Percentiles rank a stretch among this genome's conserved stretches.
phyloP scores from a whole-genome alignment of 1,140 invertebrate species.

The Nebria ingens region DNA sequence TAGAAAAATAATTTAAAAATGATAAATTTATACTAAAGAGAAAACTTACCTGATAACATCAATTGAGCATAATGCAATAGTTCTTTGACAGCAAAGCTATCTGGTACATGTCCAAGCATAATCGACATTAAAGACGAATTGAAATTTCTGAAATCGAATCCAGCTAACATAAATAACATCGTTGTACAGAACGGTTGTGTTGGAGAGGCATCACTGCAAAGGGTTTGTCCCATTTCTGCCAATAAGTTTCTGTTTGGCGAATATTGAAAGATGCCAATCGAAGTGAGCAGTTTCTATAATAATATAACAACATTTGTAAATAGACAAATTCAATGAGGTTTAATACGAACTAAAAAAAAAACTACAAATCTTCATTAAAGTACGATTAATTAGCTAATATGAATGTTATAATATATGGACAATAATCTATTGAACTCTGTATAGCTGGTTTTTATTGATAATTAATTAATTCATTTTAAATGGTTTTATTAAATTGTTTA shows the following conservation, averaged over 20 bases:
- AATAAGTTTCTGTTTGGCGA: not conserved
- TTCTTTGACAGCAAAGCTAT: constrained; percentile 2
- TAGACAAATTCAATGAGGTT: too few relatives aligned
- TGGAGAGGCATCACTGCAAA: not conserved
- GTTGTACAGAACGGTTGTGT: not conserved
- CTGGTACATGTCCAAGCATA: not conserved
- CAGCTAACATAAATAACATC: not conserved
- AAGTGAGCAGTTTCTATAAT: not conserved
- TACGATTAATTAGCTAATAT: too few relatives aligned
- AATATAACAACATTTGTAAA: too few relatives aligned
- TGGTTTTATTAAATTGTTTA: too few relatives aligned
- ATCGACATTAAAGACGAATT: not conserved
- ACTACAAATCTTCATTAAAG: too few relatives aligned
- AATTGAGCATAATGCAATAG: not conserved
- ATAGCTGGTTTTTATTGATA: too few relatives aligned
- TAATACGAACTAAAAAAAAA: too few relatives aligned
- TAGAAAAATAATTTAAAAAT: too few relatives aligned
- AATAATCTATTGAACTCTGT: too few relatives aligned
- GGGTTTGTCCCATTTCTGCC: not conserved
- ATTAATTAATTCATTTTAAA: too few relatives aligned
- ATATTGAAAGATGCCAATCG: not conserved
- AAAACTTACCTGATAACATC: not conserved
- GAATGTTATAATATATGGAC: too few relatives aligned
- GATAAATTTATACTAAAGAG: constrained; percentile 19
- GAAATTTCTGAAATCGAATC: not conserved